A percentile compares a stretch with the other conserved stretches of the same genome.
phyloP scores from a whole-genome alignment of 2,113 vertebrate genomes.

The Prunella fulvescens region DNA sequence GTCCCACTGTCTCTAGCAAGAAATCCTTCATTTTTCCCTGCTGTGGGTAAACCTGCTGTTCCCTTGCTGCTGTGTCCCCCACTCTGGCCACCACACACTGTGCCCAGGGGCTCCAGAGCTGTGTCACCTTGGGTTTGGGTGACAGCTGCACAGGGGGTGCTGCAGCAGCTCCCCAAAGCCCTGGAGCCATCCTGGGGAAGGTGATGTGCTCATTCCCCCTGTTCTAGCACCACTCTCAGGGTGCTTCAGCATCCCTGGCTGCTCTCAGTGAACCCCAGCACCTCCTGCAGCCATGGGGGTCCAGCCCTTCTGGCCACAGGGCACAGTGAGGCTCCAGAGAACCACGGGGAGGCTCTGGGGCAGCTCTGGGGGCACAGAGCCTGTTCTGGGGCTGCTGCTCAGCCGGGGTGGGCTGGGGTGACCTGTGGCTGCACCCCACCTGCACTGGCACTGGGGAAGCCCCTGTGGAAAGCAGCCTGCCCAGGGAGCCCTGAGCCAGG shows the following conservation, averaged over 20 bases:
- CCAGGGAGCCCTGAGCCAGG: accelerated
- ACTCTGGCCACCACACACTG: not conserved
- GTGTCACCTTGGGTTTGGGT: not conserved
- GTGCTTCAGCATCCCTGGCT: not conserved
- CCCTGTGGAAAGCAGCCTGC: not conserved
- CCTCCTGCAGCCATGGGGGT: not conserved
- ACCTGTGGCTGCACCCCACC: not conserved
- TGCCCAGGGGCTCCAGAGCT: not conserved
- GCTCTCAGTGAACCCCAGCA: not conserved
- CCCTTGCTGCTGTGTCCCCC: not conserved
- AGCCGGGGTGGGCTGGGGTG: not conserved
- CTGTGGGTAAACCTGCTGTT: not conserved
- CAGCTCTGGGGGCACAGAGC: not conserved
- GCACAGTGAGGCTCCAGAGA: not conserved
- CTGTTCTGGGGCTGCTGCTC: not conserved
- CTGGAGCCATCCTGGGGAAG: not conserved
- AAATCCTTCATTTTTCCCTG: not conserved
- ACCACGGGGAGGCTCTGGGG: not conserved
- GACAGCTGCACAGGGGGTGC: accelerated
- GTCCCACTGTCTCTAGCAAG: not conserved
- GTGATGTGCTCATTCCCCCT: accelerated
- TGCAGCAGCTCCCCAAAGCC: not conserved
- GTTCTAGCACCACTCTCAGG: not conserved
- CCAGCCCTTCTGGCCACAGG: not conserved
- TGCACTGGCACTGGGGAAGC: not conserved